Base-by-base conservation (phyloP, 2,797 vertebrate species). In the Serranus cabrilla region DNA sequence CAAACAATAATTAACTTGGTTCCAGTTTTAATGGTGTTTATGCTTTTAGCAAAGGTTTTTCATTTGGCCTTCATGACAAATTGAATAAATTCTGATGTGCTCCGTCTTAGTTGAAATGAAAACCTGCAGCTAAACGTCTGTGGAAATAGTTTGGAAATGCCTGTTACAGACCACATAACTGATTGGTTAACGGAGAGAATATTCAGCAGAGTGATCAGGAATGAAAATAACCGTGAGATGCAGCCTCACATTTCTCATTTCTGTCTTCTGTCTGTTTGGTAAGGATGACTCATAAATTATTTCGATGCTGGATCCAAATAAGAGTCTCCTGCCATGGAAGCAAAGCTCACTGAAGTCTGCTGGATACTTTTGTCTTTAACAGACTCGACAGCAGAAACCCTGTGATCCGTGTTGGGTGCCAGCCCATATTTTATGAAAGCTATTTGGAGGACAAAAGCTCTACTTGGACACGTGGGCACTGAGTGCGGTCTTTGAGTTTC, bases 401-500 rank as follows among this genome's bases (percentile, higher is more conserved):
- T 75, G 60, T 61, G 70, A 81, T 70, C 54, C n/a, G 4, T 67
- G 71, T 68, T 71, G 40, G 63, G 67, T 46, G 56, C 47, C 11
- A 25, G 55, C 62, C 2, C 7, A 18, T 77, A 20, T 75, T 83
- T 84, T 59, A 76, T 84, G 67, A 74, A 74, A 46, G 58, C 66
- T 67, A 27, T 31, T 56, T 51, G 43, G 37, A 71, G 43, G 71
- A 76, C 79, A 85, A 74, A 72, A 65, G 77, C 66, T 71, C 27
- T n/a, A 39, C 61, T 78, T 46, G 79, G 59, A 71, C 66, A 54
- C 61, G 74, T n/a, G 68, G 62, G 50, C 64, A 57, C 55, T 4
- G 52, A 87, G 68, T 23, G 21, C 46, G 0, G 21, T 71, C 57
- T 65, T 55, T 71, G 52, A 9, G 82, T 82, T 64, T 84, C 86